Percentiles rank a stretch among this genome's conserved stretches.
phyloP scores from a whole-genome alignment of 2,797 vertebrate species.

The Adelosebastes latens region DNA sequence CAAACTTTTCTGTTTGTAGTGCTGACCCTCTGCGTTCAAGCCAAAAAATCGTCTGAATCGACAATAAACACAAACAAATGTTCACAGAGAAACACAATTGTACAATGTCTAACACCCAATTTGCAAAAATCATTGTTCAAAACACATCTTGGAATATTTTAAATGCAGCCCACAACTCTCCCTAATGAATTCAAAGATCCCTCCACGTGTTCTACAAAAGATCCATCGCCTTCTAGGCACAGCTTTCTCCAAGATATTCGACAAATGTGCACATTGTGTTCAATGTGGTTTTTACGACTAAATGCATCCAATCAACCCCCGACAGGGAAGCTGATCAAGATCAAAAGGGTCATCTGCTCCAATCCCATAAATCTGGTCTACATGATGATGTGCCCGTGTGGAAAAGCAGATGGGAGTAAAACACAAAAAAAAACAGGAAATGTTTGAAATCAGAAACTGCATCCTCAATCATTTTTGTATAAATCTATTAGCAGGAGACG shows the following conservation, averaged over 20 bases:
- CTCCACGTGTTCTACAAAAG: neutral
- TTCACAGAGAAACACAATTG: neutral
- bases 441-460: neutral
- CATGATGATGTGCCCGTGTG: neutral
- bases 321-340: slow-evolving; percentile 16
- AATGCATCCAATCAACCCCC: slow-evolving; percentile 12
- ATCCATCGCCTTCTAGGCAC: neutral
- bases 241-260: neutral
- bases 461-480: neutral
- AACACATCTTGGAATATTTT: slow-evolving; percentile 14
- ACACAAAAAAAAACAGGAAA: slow-evolving; percentile 12
- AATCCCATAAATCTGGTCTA: slow-evolving; percentile 16
- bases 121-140: neutral
- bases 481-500: neutral
- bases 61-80: neutral
- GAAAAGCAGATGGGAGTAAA: slow-evolving; percentile 17
- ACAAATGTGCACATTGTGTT: slow-evolving; percentile 24
- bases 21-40: no score
- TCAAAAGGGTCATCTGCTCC: slow-evolving; percentile 37
- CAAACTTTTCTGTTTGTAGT: no score
- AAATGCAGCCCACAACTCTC: neutral
- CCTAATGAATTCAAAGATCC: slow-evolving; percentile 6
- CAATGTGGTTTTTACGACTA: slow-evolving; percentile 14
- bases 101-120: neutral
- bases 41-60: neutral